phyloP scores from a whole-genome alignment of 2,113 vertebrate species.

The Scophthalmus maximus region DNA sequence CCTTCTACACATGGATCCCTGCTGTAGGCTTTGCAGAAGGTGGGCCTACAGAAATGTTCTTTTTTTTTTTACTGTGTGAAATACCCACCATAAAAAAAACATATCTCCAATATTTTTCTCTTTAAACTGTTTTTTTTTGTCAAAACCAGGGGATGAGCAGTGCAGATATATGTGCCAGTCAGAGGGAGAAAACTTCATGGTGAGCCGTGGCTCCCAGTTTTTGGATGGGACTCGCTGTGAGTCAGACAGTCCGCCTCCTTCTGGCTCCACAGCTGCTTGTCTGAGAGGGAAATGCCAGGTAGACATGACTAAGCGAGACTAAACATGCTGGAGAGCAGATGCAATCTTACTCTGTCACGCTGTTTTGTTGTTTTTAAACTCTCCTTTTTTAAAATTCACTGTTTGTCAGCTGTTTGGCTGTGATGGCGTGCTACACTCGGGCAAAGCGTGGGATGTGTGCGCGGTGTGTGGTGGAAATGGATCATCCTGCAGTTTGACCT shows the following conservation, averaged over 20 bases:
- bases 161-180: slow-evolving; percentile 91
- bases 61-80: neutral
- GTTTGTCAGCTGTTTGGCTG: slow-evolving; percentile 89
- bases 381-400: neutral
- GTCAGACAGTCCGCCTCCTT: slow-evolving; percentile 48
- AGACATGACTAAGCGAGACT: slow-evolving; percentile 31
- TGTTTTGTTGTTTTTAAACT: too few relatives aligned
- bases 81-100: neutral
- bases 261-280: slow-evolving; percentile 81
- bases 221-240: slow-evolving; percentile 93
- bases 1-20: slow-evolving; percentile 89
- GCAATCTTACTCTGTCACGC: neutral
- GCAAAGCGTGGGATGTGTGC: slow-evolving; percentile 85
- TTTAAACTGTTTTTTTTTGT: neutral
- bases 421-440: slow-evolving; percentile 89
- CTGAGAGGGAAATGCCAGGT: slow-evolving; percentile 90
- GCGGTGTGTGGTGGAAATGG: slow-evolving; percentile 90
- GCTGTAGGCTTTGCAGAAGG: slow-evolving; percentile 86
- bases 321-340: neutral
- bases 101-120: neutral
- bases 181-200: slow-evolving; percentile 86
- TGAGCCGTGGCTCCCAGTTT: slow-evolving; percentile 88
- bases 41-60: slow-evolving; percentile 50
- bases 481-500: slow-evolving; percentile 83
- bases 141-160: slow-evolving; percentile 85